phyloP scores from a whole-genome alignment of 2,113 vertebrate species.

The Indicator maculatus region DNA sequence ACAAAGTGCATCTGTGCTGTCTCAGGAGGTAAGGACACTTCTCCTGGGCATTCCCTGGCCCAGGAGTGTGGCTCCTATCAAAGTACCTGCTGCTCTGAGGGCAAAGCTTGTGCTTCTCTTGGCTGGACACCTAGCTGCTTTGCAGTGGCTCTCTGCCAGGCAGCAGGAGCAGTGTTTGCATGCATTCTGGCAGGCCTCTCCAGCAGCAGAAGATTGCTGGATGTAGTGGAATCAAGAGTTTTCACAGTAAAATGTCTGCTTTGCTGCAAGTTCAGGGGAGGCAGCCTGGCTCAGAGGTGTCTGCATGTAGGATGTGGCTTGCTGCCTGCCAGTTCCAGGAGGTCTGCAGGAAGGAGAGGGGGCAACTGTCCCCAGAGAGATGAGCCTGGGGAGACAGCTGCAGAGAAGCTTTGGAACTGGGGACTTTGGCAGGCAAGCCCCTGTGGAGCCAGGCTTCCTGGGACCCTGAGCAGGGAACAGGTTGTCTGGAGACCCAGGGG shows the following conservation, averaged over 20 bases:
- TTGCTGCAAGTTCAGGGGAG: background rate
- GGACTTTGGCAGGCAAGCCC: background rate
- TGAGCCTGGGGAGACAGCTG: background rate
- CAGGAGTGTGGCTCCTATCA: background rate
- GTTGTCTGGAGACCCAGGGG: background rate
- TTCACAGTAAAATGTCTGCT: background rate
- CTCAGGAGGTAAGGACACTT: background rate
- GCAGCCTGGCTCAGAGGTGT: background rate
- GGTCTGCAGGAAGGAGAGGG: background rate
- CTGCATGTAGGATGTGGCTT: accelerated
- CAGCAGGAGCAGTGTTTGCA: background rate
- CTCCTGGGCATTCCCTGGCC: background rate
- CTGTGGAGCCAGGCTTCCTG: background rate
- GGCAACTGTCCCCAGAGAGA: background rate
- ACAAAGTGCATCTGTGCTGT: background rate
- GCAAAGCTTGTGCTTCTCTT: background rate
- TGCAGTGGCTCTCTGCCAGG: background rate
- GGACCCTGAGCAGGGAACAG: background rate
- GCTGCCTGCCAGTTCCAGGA: background rate
- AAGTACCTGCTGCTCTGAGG: background rate
- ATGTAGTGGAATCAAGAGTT: background rate
- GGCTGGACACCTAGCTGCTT: background rate
- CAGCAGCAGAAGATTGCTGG: background rate
- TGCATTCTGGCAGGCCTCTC: background rate
- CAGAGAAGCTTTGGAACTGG: background rate